Evolutionary conservation across 2,888 invertebrate genomes (phyloP), one percentile per base, ranked within the genome.

Genomic region (Chaitophorus viminalis): DNA sequence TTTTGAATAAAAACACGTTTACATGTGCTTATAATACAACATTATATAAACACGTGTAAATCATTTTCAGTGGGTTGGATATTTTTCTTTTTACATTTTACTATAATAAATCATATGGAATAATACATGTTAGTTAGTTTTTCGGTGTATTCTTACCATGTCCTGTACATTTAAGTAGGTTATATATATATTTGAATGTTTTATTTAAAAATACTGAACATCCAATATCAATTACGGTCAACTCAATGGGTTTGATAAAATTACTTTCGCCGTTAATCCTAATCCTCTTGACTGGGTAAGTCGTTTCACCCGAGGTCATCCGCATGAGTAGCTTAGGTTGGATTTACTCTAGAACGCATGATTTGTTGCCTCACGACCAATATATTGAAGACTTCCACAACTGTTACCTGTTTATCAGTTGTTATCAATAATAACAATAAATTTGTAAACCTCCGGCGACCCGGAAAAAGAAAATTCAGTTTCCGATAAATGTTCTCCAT

Each of bases 241-340:
- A 74, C 54, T 60, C 72, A 9, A 33, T n/a, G 60, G 25, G 29
- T 25, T 31, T 25, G 31, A 75, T 68, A 65, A 74, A 60, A 76
- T 65, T 65, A 60, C 75, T 76, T 65, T 68, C 25, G 31, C 9
- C 65, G 84, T 84, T 84, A 84, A 76, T 85, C 31, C 33, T 75
- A 82, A 74, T 82, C 72, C 75, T 77, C 65, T 76, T 31, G 46
- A 14, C 65, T n/a, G 52, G 68, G 33, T 29, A 39, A 33, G 65
- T 52, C 33, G 68, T 85, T 8, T 36, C 33, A 9, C 14, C 77
- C 33, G 84, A 65, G 60, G 76, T 77, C 84, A 52, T 52, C 46
- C 33, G 68, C 68, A 52, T 52, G 46, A 76, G 65, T 25, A 39
- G 31, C 31, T 75, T n/a, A 54, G 21, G 60, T 60, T 25, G 8